Evolutionary conservation across 2,888 invertebrate species (phyloP).

Genomic region (Agonopterix alstromeriana): DNA sequence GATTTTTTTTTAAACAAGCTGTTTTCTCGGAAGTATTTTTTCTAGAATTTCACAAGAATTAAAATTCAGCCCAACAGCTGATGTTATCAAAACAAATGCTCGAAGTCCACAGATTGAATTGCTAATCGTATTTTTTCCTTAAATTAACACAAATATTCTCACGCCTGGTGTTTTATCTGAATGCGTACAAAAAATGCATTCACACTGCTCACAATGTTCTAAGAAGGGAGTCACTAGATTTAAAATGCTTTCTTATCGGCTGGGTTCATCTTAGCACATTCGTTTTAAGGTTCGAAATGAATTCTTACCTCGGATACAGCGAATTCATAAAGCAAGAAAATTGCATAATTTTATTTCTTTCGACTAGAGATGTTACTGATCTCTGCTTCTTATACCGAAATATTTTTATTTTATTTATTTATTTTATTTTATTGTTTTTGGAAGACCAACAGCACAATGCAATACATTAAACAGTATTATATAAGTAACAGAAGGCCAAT

Average conservation of each 20-base stretch:
- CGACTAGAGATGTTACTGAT: no score
- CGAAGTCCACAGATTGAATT: conserved; percentile 13
- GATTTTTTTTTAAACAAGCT: no score
- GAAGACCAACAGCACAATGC: no score
- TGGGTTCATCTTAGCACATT: conserved; percentile 41
- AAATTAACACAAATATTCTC: conserved; percentile 32
- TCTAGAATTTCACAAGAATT: not conserved
- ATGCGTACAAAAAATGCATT: conserved; percentile 15
- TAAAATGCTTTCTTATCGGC: conserved; percentile 28
- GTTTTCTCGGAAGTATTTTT: no score
- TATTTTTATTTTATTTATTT: no score
- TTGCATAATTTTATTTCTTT: conserved; percentile 25
- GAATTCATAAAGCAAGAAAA: conserved; percentile 37
- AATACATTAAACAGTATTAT: no score
- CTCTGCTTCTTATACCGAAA: no score
- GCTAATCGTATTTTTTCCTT: conserved; percentile 24
- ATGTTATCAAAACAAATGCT: not conserved
- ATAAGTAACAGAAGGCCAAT: no score
- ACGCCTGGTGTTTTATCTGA: conserved; percentile 30
- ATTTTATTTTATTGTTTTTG: no score
- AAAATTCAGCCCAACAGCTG: not conserved
- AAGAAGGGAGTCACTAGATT: conserved; percentile 35
- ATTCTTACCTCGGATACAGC: conserved; percentile 41
- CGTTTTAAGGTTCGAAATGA: conserved; percentile 41
- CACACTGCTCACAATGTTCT: conserved; percentile 32